Percentiles rank a stretch among this genome's conserved stretches.
These are phyloP conservation scores for Acanthiza pusilla DNA, from an alignment of 2,797 vertebrate species.

Conservation along the genomic window DNA sequence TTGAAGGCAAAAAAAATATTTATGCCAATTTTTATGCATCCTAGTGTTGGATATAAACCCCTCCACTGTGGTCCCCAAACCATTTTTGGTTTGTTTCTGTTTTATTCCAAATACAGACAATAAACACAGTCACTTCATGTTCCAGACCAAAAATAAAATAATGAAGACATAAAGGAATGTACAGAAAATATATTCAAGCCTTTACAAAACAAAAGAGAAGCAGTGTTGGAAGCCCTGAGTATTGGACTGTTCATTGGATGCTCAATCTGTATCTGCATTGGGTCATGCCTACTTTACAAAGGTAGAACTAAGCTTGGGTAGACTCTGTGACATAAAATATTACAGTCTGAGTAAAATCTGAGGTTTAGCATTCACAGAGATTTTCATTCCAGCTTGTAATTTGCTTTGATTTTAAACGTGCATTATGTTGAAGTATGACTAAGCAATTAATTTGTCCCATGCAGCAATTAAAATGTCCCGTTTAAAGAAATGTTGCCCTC, in stretches of 20 bases:
- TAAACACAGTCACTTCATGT: not conserved
- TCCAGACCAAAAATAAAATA: slow-evolving; percentile 11
- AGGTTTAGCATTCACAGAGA: not conserved
- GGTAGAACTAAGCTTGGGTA: not conserved
- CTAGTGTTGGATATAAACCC: not conserved
- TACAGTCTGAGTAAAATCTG: not conserved
- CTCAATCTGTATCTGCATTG: not conserved
- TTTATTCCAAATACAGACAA: slow-evolving; percentile 12
- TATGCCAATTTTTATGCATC: slow-evolving; percentile 36
- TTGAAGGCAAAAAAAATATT: slow-evolving; percentile 23
- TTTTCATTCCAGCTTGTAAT: not conserved
- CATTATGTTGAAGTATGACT: not conserved
- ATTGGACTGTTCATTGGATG: not conserved
- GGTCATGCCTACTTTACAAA: not conserved
- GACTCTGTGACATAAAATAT: not conserved
- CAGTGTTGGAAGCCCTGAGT: not conserved
- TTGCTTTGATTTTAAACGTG: not conserved
- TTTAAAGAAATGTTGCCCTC: not conserved
- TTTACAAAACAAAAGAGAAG: not conserved
- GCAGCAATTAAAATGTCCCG: not conserved
- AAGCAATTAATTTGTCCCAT: not conserved
- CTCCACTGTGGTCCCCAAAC: not conserved
- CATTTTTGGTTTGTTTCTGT: slow-evolving; percentile 45
- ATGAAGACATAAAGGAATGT: not conserved
- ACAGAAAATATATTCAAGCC: not conserved